Base-by-base conservation (phyloP, 2,113 vertebrate genomes). In the Malaclemys terrapin region DNA sequence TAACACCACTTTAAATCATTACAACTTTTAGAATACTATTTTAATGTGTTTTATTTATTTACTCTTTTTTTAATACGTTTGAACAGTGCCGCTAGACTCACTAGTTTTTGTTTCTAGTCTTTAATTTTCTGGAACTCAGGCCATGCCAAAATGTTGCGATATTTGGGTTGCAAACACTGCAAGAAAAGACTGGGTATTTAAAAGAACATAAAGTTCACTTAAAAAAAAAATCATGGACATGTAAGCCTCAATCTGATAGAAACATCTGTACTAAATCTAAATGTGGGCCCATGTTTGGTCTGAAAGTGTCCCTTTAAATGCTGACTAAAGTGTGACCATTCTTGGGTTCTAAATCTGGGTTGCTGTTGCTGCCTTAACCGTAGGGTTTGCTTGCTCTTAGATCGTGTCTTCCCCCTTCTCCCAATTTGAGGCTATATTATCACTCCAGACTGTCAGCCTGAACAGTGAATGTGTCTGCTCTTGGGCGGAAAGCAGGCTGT, bases 1-100 rank as follows among this genome's bases (percentile, higher is more conserved):
- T 96, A 42, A 89, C 93, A 82, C 81, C n/a, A 45, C 93, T 87
- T 96, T 57, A 85, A 84, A 38, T 97, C 91, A 97, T 97, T 97
- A 96, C 97, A 95, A 93, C 1, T 5, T 87, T 96, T 96, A 83
- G 84, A 72, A 95, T 97, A 97, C 85, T 91, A 92, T 95, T 91
- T 93, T 97, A 88, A 91, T 96, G 89, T 90, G 93, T 96, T 97
- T 82, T 97, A 54, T 97, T 93, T 95, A 94, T 89, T 85, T 53
- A 0, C 79, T 16, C 25, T 31, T 16, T 81, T 10, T 4, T 3
- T 35, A 83, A 5, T 7, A 69, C 92, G 65, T 89, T 91, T 85
- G 49, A 82, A 29, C 2, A 12, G 72, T 84, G 62, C 54, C 16
- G 50, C 79, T 95, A 81, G 62, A 47, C 93, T 35, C 95, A 75